phyloP scores from a whole-genome alignment of 1,140 invertebrate species.

The Papilio polytes region DNA sequence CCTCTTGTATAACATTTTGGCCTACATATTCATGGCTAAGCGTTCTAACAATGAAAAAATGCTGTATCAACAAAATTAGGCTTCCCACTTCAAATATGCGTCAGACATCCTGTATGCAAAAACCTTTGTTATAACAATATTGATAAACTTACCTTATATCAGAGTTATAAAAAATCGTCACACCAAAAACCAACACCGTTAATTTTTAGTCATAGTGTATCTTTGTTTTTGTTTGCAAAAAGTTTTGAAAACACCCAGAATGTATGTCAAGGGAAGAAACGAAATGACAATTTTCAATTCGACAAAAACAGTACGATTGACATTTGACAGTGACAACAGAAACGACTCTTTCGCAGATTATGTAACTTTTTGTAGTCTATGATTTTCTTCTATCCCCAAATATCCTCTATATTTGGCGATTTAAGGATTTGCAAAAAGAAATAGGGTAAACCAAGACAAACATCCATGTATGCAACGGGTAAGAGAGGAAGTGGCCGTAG shows the following conservation, averaged over 20 bases:
- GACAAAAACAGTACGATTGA: conserved; percentile 2
- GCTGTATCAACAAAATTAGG: neutral
- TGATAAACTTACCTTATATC: neutral
- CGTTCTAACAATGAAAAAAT: neutral
- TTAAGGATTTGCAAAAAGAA: too few relatives aligned
- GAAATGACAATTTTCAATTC: neutral
- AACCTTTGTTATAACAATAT: neutral
- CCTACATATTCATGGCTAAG: neutral
- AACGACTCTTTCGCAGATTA: too few relatives aligned
- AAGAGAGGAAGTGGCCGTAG: too few relatives aligned
- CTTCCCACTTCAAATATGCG: neutral
- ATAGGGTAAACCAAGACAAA: too few relatives aligned
- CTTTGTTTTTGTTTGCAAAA: conserved; percentile 28
- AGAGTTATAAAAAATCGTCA: neutral
- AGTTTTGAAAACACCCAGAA: conserved; percentile 24
- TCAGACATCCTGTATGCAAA: neutral
- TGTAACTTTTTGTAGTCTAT: too few relatives aligned
- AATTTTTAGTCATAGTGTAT: conserved; percentile 11
- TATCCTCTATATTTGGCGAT: too few relatives aligned
- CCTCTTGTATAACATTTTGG: neutral
- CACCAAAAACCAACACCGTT: conserved; percentile 1
- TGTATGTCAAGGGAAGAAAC: conserved; percentile 26
- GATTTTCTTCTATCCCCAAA: too few relatives aligned
- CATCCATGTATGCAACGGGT: too few relatives aligned
- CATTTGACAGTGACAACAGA: neutral